phyloP scores from a whole-genome alignment of 2,888 invertebrate genomes.

The Phyto melanocephala region DNA sequence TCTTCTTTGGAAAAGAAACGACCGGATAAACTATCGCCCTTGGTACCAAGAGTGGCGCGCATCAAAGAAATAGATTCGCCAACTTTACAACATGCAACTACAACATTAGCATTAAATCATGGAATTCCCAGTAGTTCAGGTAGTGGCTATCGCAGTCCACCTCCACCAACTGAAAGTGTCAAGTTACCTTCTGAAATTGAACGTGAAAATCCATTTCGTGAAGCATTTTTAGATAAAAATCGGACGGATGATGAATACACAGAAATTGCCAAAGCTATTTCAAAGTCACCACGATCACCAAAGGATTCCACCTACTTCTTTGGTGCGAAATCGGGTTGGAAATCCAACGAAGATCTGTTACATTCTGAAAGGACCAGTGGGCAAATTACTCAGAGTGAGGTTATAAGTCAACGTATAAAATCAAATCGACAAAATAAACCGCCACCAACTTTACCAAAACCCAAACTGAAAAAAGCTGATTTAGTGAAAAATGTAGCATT shows the following conservation, averaged over 20 bases:
- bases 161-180: slow-evolving; percentile 66
- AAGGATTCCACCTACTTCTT: slow-evolving; percentile 73
- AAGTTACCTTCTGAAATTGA: slow-evolving; percentile 73
- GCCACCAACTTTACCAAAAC: slow-evolving; percentile 74
- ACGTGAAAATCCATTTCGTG: slow-evolving; percentile 78
- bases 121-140: slow-evolving; percentile 44
- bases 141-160: slow-evolving; percentile 67
- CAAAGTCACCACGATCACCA: slow-evolving; percentile 71
- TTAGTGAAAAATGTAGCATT: slow-evolving; percentile 76
- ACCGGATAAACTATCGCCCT: slow-evolving; percentile 71
- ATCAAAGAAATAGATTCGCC: slow-evolving; percentile 77
- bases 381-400: slow-evolving; percentile 68
- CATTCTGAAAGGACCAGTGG: slow-evolving; percentile 69
- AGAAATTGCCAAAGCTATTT: slow-evolving; percentile 74
- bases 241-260: slow-evolving; percentile 76
- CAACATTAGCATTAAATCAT: slow-evolving; percentile 47
- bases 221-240: slow-evolving; percentile 71
- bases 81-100: slow-evolving; percentile 71
- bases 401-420: slow-evolving; percentile 68
- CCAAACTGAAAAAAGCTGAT: slow-evolving; percentile 76
- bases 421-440: slow-evolving; percentile 74
- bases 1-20: slow-evolving; percentile 73
- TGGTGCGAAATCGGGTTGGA: slow-evolving; percentile 69
- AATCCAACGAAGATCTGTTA: slow-evolving; percentile 75
- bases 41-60: slow-evolving; percentile 76